Conservation (phyloP, 2,888 invertebrate species). For the Cacoxenus indagator region DNA sequence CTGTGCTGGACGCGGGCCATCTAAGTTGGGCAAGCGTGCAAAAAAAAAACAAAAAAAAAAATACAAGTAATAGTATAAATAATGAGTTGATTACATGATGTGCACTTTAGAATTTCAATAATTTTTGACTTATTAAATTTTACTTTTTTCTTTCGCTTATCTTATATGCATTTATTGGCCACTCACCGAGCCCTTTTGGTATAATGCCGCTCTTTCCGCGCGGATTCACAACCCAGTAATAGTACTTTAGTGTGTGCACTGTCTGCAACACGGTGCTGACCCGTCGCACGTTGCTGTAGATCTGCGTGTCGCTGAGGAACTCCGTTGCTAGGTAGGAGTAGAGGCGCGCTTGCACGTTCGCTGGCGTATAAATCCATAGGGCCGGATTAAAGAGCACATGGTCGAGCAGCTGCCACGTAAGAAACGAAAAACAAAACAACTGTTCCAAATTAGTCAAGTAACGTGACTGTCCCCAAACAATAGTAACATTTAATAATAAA, state of each 20-base stretch:
- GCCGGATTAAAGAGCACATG: conserved; percentile 99
- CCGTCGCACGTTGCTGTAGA: conserved; percentile 95
- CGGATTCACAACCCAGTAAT: conserved; percentile 99
- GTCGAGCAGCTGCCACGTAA: conserved; percentile 97
- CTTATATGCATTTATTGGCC: not conserved
- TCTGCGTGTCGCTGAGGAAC: conserved; percentile 96
- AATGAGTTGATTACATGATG: not conserved
- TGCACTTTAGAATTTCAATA: not conserved
- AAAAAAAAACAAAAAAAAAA: not conserved
- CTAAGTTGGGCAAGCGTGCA: too few relatives aligned
- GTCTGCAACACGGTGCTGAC: conserved; percentile 98
- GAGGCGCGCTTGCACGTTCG: conserved; percentile 93
- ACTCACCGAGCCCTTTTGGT: conserved; percentile 93
- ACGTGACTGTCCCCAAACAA: conserved; percentile 73
- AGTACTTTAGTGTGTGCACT: conserved; percentile 98
- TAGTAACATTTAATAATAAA: conserved; percentile 41
- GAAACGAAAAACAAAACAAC: conserved; percentile 91
- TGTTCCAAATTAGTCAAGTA: conserved; percentile 75
- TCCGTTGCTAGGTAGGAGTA: conserved; percentile 99
- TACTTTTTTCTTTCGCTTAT: not conserved
- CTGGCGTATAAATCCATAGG: conserved; percentile 98
- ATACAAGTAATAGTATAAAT: not conserved
- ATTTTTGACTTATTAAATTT: not conserved
- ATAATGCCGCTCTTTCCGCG: conserved; percentile 93
- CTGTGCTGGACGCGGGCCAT: conserved; percentile 93